Conservation (phyloP, 2,797 vertebrate species). For the Hozukius guyotensis region DNA sequence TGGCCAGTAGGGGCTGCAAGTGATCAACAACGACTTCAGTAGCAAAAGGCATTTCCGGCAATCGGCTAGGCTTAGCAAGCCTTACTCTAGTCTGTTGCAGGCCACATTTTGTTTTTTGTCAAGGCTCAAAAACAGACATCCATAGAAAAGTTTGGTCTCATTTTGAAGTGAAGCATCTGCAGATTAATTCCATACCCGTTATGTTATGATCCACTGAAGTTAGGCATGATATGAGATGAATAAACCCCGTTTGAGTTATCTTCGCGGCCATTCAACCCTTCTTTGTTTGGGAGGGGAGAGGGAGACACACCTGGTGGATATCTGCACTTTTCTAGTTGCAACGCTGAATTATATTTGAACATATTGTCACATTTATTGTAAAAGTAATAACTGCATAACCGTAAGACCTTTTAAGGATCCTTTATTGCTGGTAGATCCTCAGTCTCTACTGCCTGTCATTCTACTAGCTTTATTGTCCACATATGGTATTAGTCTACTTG, state of each 20-base stretch:
- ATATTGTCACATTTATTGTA: background rate
- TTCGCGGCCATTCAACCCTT: background rate
- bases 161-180: background rate
- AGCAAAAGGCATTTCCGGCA: background rate
- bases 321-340: background rate
- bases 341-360: background rate
- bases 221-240: background rate
- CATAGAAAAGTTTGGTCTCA: background rate
- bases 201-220: background rate
- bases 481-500: background rate
- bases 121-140: background rate
- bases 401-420: background rate
- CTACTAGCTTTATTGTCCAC: background rate
- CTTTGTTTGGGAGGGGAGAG: background rate
- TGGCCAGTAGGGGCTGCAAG: background rate
- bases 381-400: background rate
- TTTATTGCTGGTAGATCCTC: background rate
- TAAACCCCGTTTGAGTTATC: background rate
- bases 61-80: background rate
- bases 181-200: background rate
- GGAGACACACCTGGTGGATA: background rate
- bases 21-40: background rate
- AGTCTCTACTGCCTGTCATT: background rate
- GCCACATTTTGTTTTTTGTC: too few species aligned
- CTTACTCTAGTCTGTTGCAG: background rate